These are phyloP conservation scores for Cerceris rybyensis DNA, from an alignment of 2,888 invertebrate species.

Conservation along the genomic window DNA sequence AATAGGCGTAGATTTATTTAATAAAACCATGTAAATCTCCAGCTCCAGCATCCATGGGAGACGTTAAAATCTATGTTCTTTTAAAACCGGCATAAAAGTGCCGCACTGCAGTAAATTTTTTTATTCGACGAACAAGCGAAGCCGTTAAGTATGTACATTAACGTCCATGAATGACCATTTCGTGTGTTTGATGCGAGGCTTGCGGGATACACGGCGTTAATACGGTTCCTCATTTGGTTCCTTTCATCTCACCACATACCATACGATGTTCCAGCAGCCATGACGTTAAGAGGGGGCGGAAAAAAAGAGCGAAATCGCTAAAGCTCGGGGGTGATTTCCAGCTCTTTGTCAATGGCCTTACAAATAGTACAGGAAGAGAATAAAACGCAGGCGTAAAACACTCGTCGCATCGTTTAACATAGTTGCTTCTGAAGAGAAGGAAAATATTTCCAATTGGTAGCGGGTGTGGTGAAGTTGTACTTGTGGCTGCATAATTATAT, in stretches of 20 bases:
- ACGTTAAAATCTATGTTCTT: too few species aligned
- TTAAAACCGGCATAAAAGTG: too few species aligned
- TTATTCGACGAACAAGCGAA: constrained; percentile 20
- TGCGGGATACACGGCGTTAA: constrained; percentile 12
- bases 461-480: too few species aligned
- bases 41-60: too few species aligned
- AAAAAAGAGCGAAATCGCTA: neutral
- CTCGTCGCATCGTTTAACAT: neutral
- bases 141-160: constrained; percentile 25
- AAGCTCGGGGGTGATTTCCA: neutral
- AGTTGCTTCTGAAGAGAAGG: neutral
- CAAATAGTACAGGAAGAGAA: neutral
- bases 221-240: constrained; percentile 33
- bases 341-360: neutral
- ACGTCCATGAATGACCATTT: constrained; percentile 23
- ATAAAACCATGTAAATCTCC: too few species aligned
- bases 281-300: neutral
- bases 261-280: constrained; percentile 6
- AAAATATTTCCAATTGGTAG: too few species aligned
- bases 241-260: constrained; percentile 11
- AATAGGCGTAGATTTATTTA: too few species aligned
- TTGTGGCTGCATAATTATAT: too few species aligned
- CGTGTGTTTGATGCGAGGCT: constrained; percentile 18
- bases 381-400: constrained; percentile 16
- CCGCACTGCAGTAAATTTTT: constrained; percentile 14